Evolutionary conservation across 2,797 vertebrate species (phyloP), one percentile per base, ranked within the genome.

Genomic region (Telmatherina bonti): DNA sequence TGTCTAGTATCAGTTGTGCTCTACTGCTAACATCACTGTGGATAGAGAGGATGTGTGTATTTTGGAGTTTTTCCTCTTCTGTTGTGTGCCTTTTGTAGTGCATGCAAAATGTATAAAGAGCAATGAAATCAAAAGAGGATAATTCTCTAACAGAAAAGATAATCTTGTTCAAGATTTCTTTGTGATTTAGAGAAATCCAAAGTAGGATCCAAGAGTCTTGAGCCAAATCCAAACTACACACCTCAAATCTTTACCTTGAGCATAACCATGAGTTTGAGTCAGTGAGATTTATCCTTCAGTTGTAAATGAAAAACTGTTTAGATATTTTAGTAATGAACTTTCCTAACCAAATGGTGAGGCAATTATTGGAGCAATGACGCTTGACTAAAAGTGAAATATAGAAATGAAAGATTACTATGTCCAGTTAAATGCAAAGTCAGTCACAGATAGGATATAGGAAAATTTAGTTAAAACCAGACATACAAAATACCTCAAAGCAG

Each of bases 351-450:
- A 16, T 20, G 13, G 24, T 20, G 2, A 47, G 66, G 62, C 4
- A 11, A 67, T 53, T 53, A 11, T 60, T 31, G 33, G 15, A 67
- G 53, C 38, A 27, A 22, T 2, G 49, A 9, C 35, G 22, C 22
- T 51, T n/a, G 38, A 18, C 20, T 64, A 0, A 1, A 36, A 36
- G 35, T 36, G 35, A 36, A 36, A 36, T 2, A 36, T 12, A 36
- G 0, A 36, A 64, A 51, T 51, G n/a, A 7, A 22, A 22, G n/a
- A 49, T 8, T 22, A 49, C 47, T 7, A 22, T 24, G 47, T 22
- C 36, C 15, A 65, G 64, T 62, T 69, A 81, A 87, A 76, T 9
- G 22, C 2, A n/a, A n/a, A 31, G 74, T 72, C 70, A 7, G 57
- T 60, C 35, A 72, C 52, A 56, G 5, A 43, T 27, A 4, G 41